These are phyloP conservation scores for Crioceris asparagi DNA, from an alignment of 2,888 invertebrate species.

Conservation along the genomic window DNA sequence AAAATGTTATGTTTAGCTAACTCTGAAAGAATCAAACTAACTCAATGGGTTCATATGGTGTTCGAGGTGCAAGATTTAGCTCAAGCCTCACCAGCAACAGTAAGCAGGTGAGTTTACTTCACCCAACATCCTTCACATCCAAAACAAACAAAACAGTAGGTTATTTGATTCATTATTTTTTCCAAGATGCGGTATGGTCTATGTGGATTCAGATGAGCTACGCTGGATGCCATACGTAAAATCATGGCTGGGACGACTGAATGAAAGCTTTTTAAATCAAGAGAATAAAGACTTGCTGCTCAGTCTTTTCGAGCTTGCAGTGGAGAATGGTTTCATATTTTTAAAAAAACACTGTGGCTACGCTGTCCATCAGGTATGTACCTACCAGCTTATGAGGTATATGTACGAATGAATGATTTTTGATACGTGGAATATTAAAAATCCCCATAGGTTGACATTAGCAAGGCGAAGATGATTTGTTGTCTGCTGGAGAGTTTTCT, in stretches of 20 bases:
- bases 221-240: conserved; percentile 71
- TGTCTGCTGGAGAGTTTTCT: conserved; percentile 61
- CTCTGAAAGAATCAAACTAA: conserved; percentile 81
- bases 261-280: conserved; percentile 41
- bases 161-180: background rate
- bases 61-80: conserved; percentile 78
- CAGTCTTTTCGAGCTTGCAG: conserved; percentile 52
- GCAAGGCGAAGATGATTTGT: conserved; percentile 70
- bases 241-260: conserved; percentile 58
- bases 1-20: conserved; percentile 89
- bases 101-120: conserved; percentile 42
- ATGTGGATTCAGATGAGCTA: conserved; percentile 74
- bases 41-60: conserved; percentile 80
- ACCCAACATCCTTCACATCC: background rate
- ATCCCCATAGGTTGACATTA: conserved; percentile 79
- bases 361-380: conserved; percentile 71
- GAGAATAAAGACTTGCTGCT: conserved; percentile 55
- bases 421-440: too few relatives aligned
- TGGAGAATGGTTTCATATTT: conserved; percentile 55
- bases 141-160: background rate
- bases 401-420: too few relatives aligned
- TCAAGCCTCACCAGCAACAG: conserved; percentile 87
- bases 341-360: conserved; percentile 58
- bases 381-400: too few relatives aligned
- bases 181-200: conserved; percentile 74